A percentile compares a stretch with the other conserved stretches of the same genome.
Evolutionary conservation across 1,140 invertebrate genomes (phyloP).

Genomic region (Caenorhabditis tropicalis): DNA sequence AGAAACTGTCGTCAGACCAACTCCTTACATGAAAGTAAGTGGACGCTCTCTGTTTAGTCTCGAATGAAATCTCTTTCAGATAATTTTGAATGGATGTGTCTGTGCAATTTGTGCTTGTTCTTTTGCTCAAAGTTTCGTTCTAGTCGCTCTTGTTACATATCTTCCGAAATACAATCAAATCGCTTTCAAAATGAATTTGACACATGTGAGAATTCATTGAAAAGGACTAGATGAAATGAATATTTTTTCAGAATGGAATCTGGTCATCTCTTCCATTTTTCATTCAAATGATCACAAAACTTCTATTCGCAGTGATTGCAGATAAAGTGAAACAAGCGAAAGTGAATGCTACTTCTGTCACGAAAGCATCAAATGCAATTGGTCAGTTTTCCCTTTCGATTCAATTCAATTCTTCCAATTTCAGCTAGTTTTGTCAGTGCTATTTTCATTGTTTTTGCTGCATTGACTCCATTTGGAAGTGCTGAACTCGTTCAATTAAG

Average conservation of each 20-base stretch:
- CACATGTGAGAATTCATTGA: constrained; percentile 19
- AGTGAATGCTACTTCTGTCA: constrained; percentile 45
- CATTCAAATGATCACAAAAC: constrained; percentile 53
- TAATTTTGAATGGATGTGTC: constrained; percentile 46
- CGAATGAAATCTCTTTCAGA: constrained; percentile 48
- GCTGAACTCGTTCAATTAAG: constrained; percentile 24
- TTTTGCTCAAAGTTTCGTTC: constrained; percentile 56
- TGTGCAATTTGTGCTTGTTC: constrained; percentile 53
- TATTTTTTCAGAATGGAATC: constrained; percentile 49
- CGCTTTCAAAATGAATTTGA: constrained; percentile 52
- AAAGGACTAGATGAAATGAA: not conserved
- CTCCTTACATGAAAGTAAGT: constrained; percentile 54
- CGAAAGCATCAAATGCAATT: constrained; percentile 50
- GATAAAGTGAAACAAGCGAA: constrained; percentile 50
- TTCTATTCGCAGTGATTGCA: constrained; percentile 45
- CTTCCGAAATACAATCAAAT: constrained; percentile 56
- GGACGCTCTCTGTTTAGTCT: too few species aligned
- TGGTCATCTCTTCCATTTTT: constrained; percentile 54
- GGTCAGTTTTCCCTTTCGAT: not conserved
- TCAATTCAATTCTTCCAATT: not conserved
- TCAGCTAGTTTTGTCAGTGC: constrained; percentile 52
- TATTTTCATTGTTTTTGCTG: constrained; percentile 36
- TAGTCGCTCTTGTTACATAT: constrained; percentile 55
- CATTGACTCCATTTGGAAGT: constrained; percentile 21
- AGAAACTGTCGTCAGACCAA: constrained; percentile 36